A percentile compares a stretch with the other conserved stretches of the same genome.
phyloP scores from a whole-genome alignment of 2,888 invertebrate species.

The Amaurobius ferox region DNA sequence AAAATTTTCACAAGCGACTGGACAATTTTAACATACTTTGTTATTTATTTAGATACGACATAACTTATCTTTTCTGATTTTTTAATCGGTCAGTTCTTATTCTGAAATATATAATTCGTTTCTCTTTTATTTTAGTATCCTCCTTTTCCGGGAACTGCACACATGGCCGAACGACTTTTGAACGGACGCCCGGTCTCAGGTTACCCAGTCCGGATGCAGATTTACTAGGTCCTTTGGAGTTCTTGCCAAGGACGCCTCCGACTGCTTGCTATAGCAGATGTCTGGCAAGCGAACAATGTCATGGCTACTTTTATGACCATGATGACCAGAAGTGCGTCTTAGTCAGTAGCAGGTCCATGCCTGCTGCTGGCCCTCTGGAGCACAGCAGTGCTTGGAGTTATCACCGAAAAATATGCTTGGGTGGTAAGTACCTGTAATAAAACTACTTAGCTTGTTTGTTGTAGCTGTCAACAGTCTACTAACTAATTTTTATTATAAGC shows the following conservation, averaged over 20 bases:
- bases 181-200: conserved; percentile 53
- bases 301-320: conserved; percentile 66
- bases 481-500: too few species aligned
- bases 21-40: too few species aligned
- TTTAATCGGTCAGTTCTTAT: too few species aligned
- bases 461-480: too few species aligned
- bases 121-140: conserved; percentile 13
- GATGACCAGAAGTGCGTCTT: conserved; percentile 62
- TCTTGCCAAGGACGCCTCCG: conserved; percentile 51
- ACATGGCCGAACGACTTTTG: conserved; percentile 54
- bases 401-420: conserved; percentile 66
- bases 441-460: neutral
- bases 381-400: conserved; percentile 61
- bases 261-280: conserved; percentile 62
- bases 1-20: too few species aligned
- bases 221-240: conserved; percentile 39
- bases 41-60: too few species aligned
- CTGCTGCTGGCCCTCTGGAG: conserved; percentile 26
- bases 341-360: conserved; percentile 22
- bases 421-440: conserved; percentile 34
- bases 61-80: too few species aligned
- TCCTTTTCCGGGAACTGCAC: conserved; percentile 55
- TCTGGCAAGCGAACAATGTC: conserved; percentile 41
- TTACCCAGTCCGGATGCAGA: conserved; percentile 42
- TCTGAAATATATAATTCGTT: too few species aligned